Evolutionary conservation across 2,888 invertebrate species (phyloP).

Genomic region (Habrosyne pyritoides): DNA sequence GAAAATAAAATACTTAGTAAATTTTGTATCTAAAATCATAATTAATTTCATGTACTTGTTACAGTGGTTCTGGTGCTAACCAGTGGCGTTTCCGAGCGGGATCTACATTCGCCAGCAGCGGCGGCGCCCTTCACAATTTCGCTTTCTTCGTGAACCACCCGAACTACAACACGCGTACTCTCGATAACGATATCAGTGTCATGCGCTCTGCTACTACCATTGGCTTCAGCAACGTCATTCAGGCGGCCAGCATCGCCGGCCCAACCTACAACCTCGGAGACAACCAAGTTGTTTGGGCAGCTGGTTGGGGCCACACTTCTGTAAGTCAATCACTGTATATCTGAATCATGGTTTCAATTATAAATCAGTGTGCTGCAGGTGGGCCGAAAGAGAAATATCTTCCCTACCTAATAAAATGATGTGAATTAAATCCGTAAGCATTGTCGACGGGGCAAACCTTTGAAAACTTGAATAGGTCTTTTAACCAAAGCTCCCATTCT

Average conservation of each 20-base stretch:
- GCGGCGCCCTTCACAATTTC: constrained; percentile 33
- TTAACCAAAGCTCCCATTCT: no score
- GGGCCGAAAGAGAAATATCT: no score
- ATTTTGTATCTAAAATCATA: no score
- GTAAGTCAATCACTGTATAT: constrained; percentile 29
- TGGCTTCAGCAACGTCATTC: constrained; percentile 15
- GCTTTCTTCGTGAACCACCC: constrained; percentile 26
- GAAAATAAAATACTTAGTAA: no score
- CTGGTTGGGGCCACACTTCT: constrained; percentile 57
- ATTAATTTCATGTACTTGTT: constrained; percentile 14
- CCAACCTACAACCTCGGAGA: constrained; percentile 34
- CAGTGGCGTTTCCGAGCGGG: constrained; percentile 41
- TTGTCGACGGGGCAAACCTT: no score
- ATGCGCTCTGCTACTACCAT: constrained; percentile 21
- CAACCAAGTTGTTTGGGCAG: constrained; percentile 44
- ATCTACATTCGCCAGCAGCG: constrained; percentile 35
- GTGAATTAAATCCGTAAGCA: no score
- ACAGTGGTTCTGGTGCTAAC: constrained; percentile 24
- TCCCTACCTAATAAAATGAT: no score
- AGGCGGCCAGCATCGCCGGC: constrained; percentile 35
- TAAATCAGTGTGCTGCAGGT: no score
- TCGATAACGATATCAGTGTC: constrained; percentile 40
- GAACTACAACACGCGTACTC: constrained; percentile 20
- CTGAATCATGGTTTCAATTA: no score
- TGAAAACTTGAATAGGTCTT: no score